Conservation (phyloP, 2,113 vertebrate genomes). For the Boleophthalmus pectinirostris region DNA sequence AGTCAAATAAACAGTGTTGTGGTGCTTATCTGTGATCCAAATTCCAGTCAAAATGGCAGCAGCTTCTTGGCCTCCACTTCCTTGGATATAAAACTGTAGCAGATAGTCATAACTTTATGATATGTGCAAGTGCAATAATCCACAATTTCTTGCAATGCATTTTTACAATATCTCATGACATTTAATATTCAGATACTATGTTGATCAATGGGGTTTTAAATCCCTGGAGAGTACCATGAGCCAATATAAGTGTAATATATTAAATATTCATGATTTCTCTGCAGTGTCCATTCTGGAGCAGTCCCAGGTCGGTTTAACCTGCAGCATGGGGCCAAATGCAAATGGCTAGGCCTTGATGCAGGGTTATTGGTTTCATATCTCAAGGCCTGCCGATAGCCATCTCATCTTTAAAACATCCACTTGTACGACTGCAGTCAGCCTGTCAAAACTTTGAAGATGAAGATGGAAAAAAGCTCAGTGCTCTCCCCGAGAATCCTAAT, state of each 20-base stretch:
- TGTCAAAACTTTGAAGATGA: conserved; percentile 60
- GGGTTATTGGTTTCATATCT: conserved; percentile 67
- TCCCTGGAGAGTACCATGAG: conserved; percentile 19
- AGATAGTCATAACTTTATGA: not conserved
- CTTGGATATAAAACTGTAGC: not conserved
- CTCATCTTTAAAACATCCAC: conserved; percentile 72
- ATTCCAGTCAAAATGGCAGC: not conserved
- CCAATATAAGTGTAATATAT: conserved; percentile 24
- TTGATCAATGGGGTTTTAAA: conserved; percentile 23
- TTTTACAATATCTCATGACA: not conserved
- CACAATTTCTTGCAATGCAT: no score
- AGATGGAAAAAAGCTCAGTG: conserved; percentile 39
- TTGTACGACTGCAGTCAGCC: conserved; percentile 38
- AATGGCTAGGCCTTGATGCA: conserved; percentile 56
- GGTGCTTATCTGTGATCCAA: not conserved
- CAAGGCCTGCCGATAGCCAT: conserved; percentile 62
- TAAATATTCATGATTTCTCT: conserved; percentile 26
- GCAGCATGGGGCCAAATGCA: conserved; percentile 51
- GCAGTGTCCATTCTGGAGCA: conserved; percentile 27
- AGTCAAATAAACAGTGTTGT: not conserved
- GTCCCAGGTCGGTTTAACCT: conserved; percentile 31
- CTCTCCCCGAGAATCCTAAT: conserved; percentile 19
- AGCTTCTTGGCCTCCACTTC: not conserved
- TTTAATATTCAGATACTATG: conserved; percentile 19
- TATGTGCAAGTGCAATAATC: not conserved